Percentiles rank a stretch among this genome's conserved stretches.
Evolutionary conservation across 2,113 vertebrate species (phyloP).

Genomic region (Meriones unguiculatus): DNA sequence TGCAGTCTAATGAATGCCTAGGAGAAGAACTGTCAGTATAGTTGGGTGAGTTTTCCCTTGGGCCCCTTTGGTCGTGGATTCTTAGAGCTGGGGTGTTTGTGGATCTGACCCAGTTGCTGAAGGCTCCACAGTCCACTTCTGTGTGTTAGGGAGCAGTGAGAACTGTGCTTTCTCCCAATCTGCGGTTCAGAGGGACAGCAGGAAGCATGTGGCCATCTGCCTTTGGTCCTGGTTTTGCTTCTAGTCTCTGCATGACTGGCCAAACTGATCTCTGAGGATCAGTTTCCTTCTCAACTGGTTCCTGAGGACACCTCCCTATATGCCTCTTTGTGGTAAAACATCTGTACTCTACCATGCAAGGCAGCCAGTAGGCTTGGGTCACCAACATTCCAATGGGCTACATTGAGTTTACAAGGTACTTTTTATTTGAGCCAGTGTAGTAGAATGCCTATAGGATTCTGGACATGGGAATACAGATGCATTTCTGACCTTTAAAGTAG

Average conservation of each 20-base stretch:
- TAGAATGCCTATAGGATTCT: neutral
- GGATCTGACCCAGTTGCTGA: too few species aligned
- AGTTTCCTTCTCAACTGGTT: neutral
- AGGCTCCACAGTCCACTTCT: neutral
- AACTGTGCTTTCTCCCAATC: neutral
- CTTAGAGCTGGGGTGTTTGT: too few species aligned
- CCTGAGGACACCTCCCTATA: neutral
- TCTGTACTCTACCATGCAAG: neutral
- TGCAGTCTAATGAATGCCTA: neutral
- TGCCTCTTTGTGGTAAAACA: neutral
- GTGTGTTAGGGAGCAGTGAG: neutral
- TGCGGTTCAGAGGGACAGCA: too few species aligned
- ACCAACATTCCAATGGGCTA: neutral
- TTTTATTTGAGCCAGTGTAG: neutral
- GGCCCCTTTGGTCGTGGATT: neutral
- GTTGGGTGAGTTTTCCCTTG: neutral
- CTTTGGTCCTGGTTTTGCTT: neutral
- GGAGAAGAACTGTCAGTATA: neutral
- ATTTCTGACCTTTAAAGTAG: neutral
- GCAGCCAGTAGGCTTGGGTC: neutral
- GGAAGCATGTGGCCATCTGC: neutral
- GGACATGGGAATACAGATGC: too few species aligned
- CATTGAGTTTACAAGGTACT: neutral
- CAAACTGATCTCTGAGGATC: neutral
- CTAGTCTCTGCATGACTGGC: neutral